These are phyloP conservation scores for Callinectes sapidus DNA, from an alignment of 2,888 invertebrate species.

Conservation along the genomic window DNA sequence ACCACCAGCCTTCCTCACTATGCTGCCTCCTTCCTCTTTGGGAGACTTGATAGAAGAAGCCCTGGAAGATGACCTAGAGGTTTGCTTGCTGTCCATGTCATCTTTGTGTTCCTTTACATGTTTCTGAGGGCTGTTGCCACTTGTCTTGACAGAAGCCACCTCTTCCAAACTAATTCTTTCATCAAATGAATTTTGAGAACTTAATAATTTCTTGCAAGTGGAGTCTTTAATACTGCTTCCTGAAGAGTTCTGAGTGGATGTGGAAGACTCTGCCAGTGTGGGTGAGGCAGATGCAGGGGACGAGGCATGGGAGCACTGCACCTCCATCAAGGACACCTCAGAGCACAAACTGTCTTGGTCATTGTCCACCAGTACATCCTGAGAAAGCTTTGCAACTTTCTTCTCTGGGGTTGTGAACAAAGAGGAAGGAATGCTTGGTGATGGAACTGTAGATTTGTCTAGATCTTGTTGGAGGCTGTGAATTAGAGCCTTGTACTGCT, in stretches of 20 bases:
- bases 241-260: conserved; percentile 4
- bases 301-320: not conserved
- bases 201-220: not conserved
- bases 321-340: conserved; percentile 31
- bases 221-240: conserved; percentile 18
- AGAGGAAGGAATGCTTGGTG: conserved; percentile 63
- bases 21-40: not conserved
- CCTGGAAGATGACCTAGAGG: not conserved
- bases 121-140: not conserved
- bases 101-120: not conserved
- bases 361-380: not conserved
- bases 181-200: not conserved
- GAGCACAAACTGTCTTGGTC: conserved; percentile 1
- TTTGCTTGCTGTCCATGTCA: not conserved
- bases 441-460: conserved; percentile 45
- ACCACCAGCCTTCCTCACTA: not conserved
- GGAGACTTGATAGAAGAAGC: not conserved
- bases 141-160: not conserved
- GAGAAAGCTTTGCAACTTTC: not conserved
- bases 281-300: conserved; percentile 46
- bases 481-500: conserved; percentile 61
- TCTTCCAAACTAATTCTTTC: not conserved
- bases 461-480: conserved; percentile 61
- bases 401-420: conserved; percentile 61
- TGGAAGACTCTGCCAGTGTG: not conserved